Base-by-base conservation (phyloP, 2,113 vertebrate species). In the Leptocoma aspasia region DNA sequence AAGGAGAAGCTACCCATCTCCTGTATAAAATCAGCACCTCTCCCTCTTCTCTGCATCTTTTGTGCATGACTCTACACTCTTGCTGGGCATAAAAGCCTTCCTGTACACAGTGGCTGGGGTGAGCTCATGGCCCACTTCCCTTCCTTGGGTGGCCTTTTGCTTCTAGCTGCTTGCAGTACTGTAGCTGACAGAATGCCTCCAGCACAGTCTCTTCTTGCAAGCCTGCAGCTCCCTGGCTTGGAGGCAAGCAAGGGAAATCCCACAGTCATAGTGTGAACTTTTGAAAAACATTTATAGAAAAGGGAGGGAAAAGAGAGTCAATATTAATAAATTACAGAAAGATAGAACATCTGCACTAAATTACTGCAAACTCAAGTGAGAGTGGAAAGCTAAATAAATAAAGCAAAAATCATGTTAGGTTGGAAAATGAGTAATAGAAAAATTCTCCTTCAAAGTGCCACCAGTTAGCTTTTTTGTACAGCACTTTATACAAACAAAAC, bases 361-460 rank as follows among this genome's bases (percentile, higher is more conserved):
- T 94, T 95, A 94, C 31, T 93, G 68, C 52, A 78, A 93, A 75
- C 59, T 93, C 86, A 94, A 97, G 91, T 91, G 92, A 96, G 82
- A 96, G 94, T 93, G 83, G 94, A 94, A 96, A 94, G 95, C 92
- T 94, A 97, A 96, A 96, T 89, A 97, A 97, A 97, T 89, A 93
- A 90, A 86, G 64, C 7, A 24, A 44, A 89, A 94, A 86, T 81
- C 30, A 49, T 83, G 80, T 81, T 86, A 89, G 90, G 49, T 68
- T 78, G 83, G 85, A 87, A 86, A 49, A 95, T 81, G 91, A 95
- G 77, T 95, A 96, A 96, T 82, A 91, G 84, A 89, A 92, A 94
- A 93, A 75, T 50, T 73, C 47, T 93, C 47, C 83, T 95, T 94
- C 94, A 81, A 63, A 93, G 52, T 93, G 86, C 89, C 91, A 97